These are phyloP conservation scores for Dromococcyx pavoninus DNA, from an alignment of 2,797 vertebrate species.

Conservation along the genomic window DNA sequence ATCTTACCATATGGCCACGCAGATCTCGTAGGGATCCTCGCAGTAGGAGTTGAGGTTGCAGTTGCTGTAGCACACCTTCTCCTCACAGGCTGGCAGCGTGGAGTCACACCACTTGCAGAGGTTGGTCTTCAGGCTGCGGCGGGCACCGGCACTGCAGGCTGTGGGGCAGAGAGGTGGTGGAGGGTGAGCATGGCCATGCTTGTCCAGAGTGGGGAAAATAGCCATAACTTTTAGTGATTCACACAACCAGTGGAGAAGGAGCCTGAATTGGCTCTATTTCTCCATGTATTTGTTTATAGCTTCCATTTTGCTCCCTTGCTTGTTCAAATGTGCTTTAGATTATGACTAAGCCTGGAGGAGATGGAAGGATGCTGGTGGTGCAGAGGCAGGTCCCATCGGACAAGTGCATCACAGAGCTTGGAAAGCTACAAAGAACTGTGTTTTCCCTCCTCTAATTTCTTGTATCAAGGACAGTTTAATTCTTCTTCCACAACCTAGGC, in stretches of 20 bases:
- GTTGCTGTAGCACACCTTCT: constrained; percentile 85
- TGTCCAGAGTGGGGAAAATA: not conserved
- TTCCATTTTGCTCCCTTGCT: not conserved
- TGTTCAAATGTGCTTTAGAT: not conserved
- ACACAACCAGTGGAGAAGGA: not conserved
- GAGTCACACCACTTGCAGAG: constrained; percentile 88
- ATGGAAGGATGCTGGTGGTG: not conserved
- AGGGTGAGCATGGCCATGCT: not conserved
- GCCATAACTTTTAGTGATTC: fast-evolving
- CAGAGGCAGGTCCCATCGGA: fast-evolving
- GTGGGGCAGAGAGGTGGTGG: not conserved
- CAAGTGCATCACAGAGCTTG: not conserved
- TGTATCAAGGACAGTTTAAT: not conserved
- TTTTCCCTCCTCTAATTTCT: not conserved
- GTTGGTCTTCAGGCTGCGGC: constrained; percentile 83
- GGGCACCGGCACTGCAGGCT: constrained; percentile 68
- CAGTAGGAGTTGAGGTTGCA: constrained; percentile 88
- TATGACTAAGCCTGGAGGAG: not conserved
- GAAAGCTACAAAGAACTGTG: fast-evolving
- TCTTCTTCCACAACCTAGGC: not conserved
- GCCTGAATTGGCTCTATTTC: fast-evolving
- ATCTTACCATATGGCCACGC: constrained; percentile 86
- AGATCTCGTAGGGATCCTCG: constrained; percentile 82
- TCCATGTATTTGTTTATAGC: fast-evolving
- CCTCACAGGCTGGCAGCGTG: constrained; percentile 80